Conservation (phyloP, 2,113 vertebrate genomes). For the Tragelaphus scriptus region DNA sequence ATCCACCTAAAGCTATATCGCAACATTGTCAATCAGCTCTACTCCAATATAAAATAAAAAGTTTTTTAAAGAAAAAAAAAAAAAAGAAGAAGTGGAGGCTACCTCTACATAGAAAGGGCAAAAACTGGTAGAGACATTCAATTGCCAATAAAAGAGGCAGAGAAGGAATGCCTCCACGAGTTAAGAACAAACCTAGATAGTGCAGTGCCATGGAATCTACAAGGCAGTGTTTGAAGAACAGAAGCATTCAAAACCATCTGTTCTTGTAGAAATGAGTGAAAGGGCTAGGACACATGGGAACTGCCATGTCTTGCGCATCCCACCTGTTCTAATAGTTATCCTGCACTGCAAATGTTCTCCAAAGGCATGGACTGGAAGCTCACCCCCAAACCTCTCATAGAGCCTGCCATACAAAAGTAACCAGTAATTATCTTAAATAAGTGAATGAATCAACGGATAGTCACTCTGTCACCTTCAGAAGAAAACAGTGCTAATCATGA, state of each 20-base stretch:
- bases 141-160: neutral
- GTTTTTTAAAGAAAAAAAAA: neutral
- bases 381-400: neutral
- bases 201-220: neutral
- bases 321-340: neutral
- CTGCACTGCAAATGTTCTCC: neutral
- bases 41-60: neutral
- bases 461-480: neutral
- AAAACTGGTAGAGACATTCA: neutral
- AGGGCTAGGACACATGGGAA: neutral
- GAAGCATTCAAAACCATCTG: neutral
- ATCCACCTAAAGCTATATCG: neutral
- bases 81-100: neutral
- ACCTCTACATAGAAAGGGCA: neutral
- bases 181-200: neutral
- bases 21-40: neutral
- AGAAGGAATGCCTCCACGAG: neutral
- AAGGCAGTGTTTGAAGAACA: neutral
- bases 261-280: neutral
- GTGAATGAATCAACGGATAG: neutral
- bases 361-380: neutral
- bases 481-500: neutral
- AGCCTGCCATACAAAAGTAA: neutral
- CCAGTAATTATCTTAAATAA: neutral
- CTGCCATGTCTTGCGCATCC: neutral